phyloP scores from a whole-genome alignment of 2,888 invertebrate species.

The Aleiodes leptofemur region DNA sequence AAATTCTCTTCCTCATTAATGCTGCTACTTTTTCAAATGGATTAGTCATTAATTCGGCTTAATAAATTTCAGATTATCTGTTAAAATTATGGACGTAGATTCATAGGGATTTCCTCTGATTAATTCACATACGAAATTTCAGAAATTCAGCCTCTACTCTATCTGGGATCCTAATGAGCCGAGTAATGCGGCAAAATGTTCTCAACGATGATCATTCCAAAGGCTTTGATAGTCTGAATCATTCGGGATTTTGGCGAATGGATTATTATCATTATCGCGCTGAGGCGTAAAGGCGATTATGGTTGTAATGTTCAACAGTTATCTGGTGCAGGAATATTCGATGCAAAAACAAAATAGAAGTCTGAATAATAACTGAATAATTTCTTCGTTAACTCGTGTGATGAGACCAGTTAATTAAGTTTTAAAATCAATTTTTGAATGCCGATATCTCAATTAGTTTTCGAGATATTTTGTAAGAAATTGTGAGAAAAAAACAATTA shows the following conservation, averaged over 20 bases:
- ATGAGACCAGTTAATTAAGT: too few species aligned
- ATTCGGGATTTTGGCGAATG: constrained; percentile 7
- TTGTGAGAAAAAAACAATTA: too few species aligned
- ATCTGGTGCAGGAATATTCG: not conserved
- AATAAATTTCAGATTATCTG: too few species aligned
- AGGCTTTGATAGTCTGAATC: constrained; percentile 23
- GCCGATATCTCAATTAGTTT: too few species aligned
- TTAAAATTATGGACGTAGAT: not conserved
- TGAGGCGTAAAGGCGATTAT: not conserved
- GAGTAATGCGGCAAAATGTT: constrained; percentile 24
- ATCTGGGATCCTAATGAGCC: constrained; percentile 21
- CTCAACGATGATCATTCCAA: not conserved
- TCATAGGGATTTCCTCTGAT: constrained; percentile 1
- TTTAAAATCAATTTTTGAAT: too few species aligned
- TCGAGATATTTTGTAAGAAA: too few species aligned
- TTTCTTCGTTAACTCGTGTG: too few species aligned
- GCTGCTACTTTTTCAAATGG: too few species aligned
- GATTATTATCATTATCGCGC: constrained; percentile 6
- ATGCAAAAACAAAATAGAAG: too few species aligned
- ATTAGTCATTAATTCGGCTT: too few species aligned
- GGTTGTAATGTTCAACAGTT: not conserved
- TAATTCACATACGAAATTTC: constrained; percentile 18
- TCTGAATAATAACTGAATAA: too few species aligned
- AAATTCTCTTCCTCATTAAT: too few species aligned
- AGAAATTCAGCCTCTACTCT: constrained; percentile 13